Percentiles rank a stretch among this genome's conserved stretches.
These are phyloP conservation scores for Denticeps clupeoides DNA, from an alignment of 2,797 vertebrate genomes.

Conservation along the genomic window DNA sequence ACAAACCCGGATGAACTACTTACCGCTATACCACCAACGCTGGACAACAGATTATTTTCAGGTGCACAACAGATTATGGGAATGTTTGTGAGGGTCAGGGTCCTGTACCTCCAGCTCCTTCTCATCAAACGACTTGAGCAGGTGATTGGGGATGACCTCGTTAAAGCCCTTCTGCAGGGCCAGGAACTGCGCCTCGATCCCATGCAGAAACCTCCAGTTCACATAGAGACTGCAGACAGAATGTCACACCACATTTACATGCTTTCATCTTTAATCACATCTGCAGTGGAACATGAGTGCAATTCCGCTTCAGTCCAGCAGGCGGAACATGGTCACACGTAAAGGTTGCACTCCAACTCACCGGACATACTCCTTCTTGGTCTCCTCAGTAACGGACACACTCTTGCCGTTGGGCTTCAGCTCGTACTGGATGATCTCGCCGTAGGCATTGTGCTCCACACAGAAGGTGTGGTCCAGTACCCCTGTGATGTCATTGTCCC, in stretches of 20 bases:
- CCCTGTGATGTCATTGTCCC: conserved; percentile 91
- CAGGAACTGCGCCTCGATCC: conserved; percentile 95
- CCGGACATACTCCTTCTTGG: conserved; percentile 81
- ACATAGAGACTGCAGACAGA: conserved; percentile 82
- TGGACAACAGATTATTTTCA: too few species aligned
- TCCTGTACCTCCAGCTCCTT: conserved; percentile 95
- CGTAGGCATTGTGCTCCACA: conserved; percentile 92
- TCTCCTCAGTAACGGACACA: conserved; percentile 74
- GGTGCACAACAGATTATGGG: too few species aligned
- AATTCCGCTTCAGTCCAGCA: too few species aligned
- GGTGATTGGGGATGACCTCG: conserved; percentile 95
- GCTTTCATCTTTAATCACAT: too few species aligned
- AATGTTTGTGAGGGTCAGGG: too few species aligned
- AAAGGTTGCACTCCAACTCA: conserved; percentile 30
- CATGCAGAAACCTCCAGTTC: conserved; percentile 91
- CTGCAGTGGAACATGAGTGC: too few species aligned
- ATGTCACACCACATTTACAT: too few species aligned
- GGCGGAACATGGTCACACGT: too few species aligned
- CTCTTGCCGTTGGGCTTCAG: conserved; percentile 94
- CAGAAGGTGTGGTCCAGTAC: conserved; percentile 97
- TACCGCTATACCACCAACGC: too few species aligned
- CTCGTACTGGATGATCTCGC: conserved; percentile 95
- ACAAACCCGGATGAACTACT: too few species aligned
- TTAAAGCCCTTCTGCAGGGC: conserved; percentile 97
- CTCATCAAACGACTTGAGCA: conserved; percentile 94